Conservation (phyloP, 1,140 invertebrate genomes). For the Cyphomyrmex costatus region DNA sequence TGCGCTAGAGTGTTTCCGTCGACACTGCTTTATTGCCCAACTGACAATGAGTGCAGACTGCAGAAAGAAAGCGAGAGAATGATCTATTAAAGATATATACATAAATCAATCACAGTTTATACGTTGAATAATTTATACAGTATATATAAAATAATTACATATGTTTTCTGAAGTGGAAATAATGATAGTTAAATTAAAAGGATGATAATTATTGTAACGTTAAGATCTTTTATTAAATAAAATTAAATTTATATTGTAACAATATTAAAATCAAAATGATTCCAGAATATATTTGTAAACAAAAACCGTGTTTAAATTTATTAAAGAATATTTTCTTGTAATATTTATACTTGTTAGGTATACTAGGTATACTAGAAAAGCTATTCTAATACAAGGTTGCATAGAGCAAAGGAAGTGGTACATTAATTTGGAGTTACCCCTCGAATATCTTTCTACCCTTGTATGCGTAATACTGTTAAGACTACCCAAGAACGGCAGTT, state of each 20-base stretch:
- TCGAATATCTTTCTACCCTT: constrained; percentile 81
- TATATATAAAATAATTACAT: background rate
- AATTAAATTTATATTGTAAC: background rate
- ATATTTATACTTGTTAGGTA: constrained; percentile 19
- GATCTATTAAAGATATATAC: background rate
- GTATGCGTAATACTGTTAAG: constrained; percentile 76
- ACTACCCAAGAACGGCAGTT: constrained; percentile 79
- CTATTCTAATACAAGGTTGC: constrained; percentile 64
- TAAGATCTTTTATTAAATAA: background rate
- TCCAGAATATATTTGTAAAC: background rate
- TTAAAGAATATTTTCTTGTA: background rate
- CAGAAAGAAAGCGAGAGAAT: background rate
- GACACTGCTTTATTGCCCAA: constrained; percentile 40
- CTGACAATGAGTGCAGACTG: background rate
- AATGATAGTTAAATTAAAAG: background rate
- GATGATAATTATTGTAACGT: background rate
- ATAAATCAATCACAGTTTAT: background rate
- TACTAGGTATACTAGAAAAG: constrained; percentile 33
- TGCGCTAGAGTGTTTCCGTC: constrained; percentile 39
- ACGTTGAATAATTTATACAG: constrained; percentile 1
- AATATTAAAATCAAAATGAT: background rate
- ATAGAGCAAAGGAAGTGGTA: constrained; percentile 82
- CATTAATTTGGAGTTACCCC: constrained; percentile 85
- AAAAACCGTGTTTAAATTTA: background rate
- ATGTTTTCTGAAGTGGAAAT: background rate